phyloP scores from a whole-genome alignment of 2,888 invertebrate genomes.

The Apamea crenata region DNA sequence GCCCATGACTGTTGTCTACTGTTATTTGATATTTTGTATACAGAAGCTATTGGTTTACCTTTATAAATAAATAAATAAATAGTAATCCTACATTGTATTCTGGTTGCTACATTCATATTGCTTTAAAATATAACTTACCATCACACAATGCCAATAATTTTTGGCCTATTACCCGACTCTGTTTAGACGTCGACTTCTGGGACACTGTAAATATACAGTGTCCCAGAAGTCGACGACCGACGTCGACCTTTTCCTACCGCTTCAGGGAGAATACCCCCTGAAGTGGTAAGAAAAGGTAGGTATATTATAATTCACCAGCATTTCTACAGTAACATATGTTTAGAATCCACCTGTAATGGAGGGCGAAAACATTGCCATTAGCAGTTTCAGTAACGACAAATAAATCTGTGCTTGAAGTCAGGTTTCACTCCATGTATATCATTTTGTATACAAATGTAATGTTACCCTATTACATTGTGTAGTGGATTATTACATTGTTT shows the following conservation, averaged over 20 bases:
- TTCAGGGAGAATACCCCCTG: neutral
- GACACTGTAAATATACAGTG: neutral
- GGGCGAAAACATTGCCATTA: neutral
- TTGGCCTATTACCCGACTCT: too few relatives aligned
- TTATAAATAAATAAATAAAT: neutral
- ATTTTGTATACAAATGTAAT: constrained; percentile 25
- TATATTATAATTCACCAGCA: neutral
- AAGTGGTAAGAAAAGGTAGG: neutral
- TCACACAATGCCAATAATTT: too few relatives aligned
- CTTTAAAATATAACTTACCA: neutral
- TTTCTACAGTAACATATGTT: neutral
- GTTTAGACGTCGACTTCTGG: too few relatives aligned
- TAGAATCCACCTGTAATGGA: neutral
- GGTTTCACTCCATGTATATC: neutral
- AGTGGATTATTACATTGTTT: constrained; percentile 29
- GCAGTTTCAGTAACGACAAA: neutral
- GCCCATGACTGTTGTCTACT: too few relatives aligned
- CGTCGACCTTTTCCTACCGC: too few relatives aligned
- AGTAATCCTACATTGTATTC: neutral
- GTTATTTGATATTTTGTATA: too few relatives aligned
- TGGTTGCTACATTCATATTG: neutral
- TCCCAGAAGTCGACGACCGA: too few relatives aligned
- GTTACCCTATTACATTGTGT: neutral
- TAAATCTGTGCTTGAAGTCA: constrained; percentile 5
- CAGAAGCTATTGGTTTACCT: too few relatives aligned